Percentiles rank a stretch among this genome's conserved stretches.
Conservation (phyloP, 2,113 vertebrate genomes). For the Epinephelus lanceolatus region DNA sequence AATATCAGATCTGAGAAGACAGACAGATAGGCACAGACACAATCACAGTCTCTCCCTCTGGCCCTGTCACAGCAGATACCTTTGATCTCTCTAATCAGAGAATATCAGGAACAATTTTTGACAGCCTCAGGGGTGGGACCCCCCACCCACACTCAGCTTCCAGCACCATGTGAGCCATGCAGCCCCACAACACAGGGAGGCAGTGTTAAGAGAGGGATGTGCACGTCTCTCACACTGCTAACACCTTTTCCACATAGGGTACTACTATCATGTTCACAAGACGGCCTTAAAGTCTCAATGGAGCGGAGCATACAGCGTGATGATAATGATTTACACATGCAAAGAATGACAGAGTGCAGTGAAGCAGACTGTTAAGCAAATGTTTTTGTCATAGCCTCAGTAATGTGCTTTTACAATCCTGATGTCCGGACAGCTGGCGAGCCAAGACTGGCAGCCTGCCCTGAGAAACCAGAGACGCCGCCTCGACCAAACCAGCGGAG, state of each 20-base stretch:
- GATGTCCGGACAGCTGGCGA: slow-evolving; percentile 67
- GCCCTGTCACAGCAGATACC: slow-evolving; percentile 44
- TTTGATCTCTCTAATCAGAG: slow-evolving; percentile 63
- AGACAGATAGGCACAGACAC: not conserved
- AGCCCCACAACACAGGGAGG: not conserved
- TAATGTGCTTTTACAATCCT: slow-evolving; percentile 61
- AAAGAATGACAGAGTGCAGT: slow-evolving; percentile 40
- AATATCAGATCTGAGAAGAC: slow-evolving; percentile 16
- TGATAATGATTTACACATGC: slow-evolving; percentile 57
- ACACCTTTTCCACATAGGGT: not conserved
- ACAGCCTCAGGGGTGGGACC: slow-evolving; percentile 32
- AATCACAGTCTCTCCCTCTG: slow-evolving; percentile 6
- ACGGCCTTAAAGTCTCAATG: not conserved
- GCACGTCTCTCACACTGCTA: not conserved
- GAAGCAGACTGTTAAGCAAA: slow-evolving; percentile 50
- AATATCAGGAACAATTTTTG: slow-evolving; percentile 58
- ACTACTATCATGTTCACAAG: not conserved
- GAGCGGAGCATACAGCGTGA: slow-evolving; percentile 4
- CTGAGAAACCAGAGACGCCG: slow-evolving; percentile 64
- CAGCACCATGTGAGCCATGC: slow-evolving; percentile 32
- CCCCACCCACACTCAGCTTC: slow-evolving; percentile 4
- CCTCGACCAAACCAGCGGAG: slow-evolving; percentile 46
- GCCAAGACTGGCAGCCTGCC: slow-evolving; percentile 65
- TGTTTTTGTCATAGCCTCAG: slow-evolving; percentile 61
- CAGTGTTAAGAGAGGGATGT: not conserved